Conservation (phyloP, 2,888 invertebrate genomes). For the Plusia festucae region DNA sequence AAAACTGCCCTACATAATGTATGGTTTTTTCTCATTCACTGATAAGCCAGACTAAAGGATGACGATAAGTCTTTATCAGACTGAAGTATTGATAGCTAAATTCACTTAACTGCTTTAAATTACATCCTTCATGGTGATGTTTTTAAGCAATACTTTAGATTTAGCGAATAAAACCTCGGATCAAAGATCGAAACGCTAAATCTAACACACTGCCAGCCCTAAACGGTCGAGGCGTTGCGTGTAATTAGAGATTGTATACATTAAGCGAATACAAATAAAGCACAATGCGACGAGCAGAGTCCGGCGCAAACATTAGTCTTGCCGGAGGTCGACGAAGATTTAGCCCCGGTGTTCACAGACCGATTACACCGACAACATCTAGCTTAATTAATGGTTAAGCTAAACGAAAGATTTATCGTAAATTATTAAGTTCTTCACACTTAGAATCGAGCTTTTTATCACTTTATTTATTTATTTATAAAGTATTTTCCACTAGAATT, state of each 20-base stretch:
- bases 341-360: slow-evolving; percentile 71
- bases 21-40: neutral
- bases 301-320: slow-evolving; percentile 85
- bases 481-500: too few species aligned
- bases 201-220: slow-evolving; percentile 73
- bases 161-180: neutral
- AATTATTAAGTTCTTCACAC: neutral
- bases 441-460: too few species aligned
- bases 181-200: slow-evolving; percentile 33
- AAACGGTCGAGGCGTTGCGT: slow-evolving; percentile 81
- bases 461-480: too few species aligned
- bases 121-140: neutral
- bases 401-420: slow-evolving; percentile 3
- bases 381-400: slow-evolving; percentile 36
- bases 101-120: neutral
- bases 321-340: slow-evolving; percentile 78
- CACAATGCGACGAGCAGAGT: slow-evolving; percentile 82
- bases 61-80: neutral
- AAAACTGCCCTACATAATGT: neutral
- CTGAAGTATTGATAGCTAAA: neutral
- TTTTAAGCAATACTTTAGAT: neutral
- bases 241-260: slow-evolving; percentile 89
- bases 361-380: slow-evolving; percentile 49
- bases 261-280: slow-evolving; percentile 88
- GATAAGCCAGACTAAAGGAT: neutral